Evolutionary conservation across 2,113 vertebrate species (phyloP).

Genomic region (Dromas ardeola): DNA sequence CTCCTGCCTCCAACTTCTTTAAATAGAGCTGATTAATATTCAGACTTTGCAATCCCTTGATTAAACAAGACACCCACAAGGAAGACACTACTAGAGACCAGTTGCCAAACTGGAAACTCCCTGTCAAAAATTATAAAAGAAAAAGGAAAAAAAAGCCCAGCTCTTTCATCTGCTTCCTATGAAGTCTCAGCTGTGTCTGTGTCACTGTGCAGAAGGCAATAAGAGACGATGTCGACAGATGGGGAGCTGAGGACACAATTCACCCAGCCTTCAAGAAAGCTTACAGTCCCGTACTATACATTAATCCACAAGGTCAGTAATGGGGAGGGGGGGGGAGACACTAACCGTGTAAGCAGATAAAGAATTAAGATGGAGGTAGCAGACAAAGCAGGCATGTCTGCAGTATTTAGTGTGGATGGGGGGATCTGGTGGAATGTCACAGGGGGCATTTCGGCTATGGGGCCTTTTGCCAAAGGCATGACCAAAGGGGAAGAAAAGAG

Average conservation of each 20-base stretch:
- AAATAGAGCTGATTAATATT: slow-evolving; percentile 39
- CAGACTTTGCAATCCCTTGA: slow-evolving; percentile 11
- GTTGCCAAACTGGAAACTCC: slow-evolving; percentile 40
- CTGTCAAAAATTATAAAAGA: background rate
- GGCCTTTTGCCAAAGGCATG: background rate
- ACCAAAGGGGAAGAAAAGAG: background rate
- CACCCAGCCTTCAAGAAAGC: slow-evolving; percentile 71
- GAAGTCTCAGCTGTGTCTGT: slow-evolving; percentile 39
- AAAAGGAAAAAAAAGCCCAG: background rate
- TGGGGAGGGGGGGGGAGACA: slow-evolving; percentile 21
- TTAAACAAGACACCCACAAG: slow-evolving; percentile 34
- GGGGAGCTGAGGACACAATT: slow-evolving; percentile 71
- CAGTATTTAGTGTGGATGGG: background rate
- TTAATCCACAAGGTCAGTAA: slow-evolving; percentile 72
- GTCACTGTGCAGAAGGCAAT: slow-evolving; percentile 52
- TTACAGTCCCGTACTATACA: slow-evolving; percentile 62
- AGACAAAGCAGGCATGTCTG: slow-evolving; percentile 46
- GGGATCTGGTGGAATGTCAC: slow-evolving; percentile 60
- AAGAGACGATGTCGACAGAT: slow-evolving; percentile 63
- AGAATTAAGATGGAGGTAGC: slow-evolving; percentile 68
- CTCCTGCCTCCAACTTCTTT: slow-evolving; percentile 6
- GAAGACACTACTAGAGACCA: background rate
- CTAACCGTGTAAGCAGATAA: slow-evolving; percentile 56
- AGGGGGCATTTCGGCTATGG: background rate
- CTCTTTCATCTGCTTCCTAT: slow-evolving; percentile 41